phyloP scores from a whole-genome alignment of 2,113 vertebrate genomes.

The Phasianus colchicus region DNA sequence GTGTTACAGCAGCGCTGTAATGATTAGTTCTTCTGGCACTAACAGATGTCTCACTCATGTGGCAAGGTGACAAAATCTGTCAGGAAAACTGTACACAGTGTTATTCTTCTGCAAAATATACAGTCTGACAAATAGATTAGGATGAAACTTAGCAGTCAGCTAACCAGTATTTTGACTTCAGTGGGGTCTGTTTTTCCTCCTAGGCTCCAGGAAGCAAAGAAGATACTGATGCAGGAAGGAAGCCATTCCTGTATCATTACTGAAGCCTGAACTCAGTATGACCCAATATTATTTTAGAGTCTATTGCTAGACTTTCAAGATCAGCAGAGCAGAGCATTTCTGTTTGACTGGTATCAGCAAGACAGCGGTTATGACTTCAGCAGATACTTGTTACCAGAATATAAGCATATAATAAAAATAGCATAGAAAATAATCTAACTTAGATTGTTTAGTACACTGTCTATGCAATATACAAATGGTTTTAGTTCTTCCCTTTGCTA shows the following conservation, averaged over 20 bases:
- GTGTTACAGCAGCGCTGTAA: background rate
- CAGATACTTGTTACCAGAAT: fast-evolving
- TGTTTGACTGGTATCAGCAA: background rate
- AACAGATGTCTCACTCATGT: background rate
- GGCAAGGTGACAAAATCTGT: background rate
- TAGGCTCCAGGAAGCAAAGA: background rate
- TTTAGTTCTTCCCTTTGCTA: background rate
- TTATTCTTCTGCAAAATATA: background rate
- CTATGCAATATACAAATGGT: fast-evolving
- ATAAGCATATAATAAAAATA: background rate
- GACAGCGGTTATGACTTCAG: background rate
- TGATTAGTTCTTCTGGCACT: background rate
- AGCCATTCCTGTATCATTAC: background rate
- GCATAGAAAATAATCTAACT: background rate
- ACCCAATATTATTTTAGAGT: background rate
- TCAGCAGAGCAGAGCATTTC: background rate
- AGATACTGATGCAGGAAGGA: background rate
- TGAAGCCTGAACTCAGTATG: background rate
- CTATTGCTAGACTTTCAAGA: background rate
- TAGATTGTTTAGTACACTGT: background rate
- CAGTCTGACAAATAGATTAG: background rate
- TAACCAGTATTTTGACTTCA: background rate
- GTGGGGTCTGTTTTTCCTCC: background rate
- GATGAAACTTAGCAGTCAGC: background rate
- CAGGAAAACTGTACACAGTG: background rate